Conservation (phyloP, 2,113 vertebrate species). For the Collichthys lucidus region DNA sequence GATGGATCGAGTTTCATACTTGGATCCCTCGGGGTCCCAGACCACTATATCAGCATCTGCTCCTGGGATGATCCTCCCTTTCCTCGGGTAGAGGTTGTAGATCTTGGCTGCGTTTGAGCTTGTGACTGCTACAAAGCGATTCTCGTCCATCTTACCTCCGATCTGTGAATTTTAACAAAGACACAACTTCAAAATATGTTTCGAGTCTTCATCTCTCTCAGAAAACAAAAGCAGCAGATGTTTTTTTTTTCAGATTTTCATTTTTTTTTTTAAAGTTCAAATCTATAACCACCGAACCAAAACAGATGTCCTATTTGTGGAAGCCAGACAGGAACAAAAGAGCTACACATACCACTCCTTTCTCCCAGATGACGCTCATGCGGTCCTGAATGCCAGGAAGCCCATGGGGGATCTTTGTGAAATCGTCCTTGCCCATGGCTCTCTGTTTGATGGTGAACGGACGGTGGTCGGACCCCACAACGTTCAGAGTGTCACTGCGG, state of each 20-base stretch:
- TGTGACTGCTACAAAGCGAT: constrained; percentile 96
- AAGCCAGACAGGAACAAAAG: constrained; percentile 29
- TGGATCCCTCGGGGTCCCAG: constrained; percentile 97
- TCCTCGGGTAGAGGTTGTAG: constrained; percentile 97
- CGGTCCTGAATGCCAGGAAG: constrained; percentile 95
- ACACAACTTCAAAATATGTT: neutral
- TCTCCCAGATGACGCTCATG: constrained; percentile 98
- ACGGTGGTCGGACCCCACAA: constrained; percentile 94
- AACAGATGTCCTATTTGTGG: constrained; percentile 16
- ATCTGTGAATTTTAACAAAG: constrained; percentile 81
- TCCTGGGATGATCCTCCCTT: constrained; percentile 95
- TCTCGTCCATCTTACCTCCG: constrained; percentile 98
- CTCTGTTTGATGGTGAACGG: constrained; percentile 96
- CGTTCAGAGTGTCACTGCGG: constrained; percentile 92
- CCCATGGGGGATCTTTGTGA: constrained; percentile 98
- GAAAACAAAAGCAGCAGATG: neutral
- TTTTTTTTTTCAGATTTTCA: neutral
- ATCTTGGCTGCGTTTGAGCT: constrained; percentile 97
- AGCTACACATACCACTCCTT: constrained; percentile 89
- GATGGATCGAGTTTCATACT: constrained; percentile 80
- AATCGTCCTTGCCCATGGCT: constrained; percentile 98
- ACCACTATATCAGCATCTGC: constrained; percentile 96
- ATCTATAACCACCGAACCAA: constrained; percentile 14
- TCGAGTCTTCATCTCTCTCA: too few relatives aligned
- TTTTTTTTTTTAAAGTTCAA: constrained; percentile 1